Percentiles rank a stretch among this genome's conserved stretches.
phyloP scores from a whole-genome alignment of 1,140 invertebrate species.

The Amyelois transitella region DNA sequence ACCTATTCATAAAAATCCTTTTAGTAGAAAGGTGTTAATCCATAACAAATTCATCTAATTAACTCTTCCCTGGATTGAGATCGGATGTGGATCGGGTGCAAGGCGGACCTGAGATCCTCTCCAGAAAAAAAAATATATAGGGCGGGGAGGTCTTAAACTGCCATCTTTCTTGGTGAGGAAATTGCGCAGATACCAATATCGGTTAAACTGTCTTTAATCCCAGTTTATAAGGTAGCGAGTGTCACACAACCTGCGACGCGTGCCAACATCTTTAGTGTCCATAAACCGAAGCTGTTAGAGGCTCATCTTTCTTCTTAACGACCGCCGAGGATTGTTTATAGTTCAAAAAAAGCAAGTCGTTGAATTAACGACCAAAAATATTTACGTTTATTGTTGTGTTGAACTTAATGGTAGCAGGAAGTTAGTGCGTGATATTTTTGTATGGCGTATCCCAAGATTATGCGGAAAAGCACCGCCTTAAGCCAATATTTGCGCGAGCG shows the following conservation, averaged over 20 bases:
- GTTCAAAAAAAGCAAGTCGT: conserved; percentile 53
- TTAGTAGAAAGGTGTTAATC: no score
- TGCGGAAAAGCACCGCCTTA: conserved; percentile 14
- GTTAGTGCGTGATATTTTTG: conserved; percentile 7
- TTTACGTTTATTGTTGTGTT: conserved; percentile 41
- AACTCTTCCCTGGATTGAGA: no score
- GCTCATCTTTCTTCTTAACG: conserved; percentile 71
- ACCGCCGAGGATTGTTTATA: conserved; percentile 58
- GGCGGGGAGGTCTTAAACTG: no score
- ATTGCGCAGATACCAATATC: conserved; percentile 13
- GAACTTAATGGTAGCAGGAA: conserved; percentile 18
- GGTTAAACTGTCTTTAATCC: neutral
- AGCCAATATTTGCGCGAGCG: conserved; percentile 32
- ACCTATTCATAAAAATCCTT: no score
- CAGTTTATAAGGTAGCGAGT: conserved; percentile 23
- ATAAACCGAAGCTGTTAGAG: conserved; percentile 61
- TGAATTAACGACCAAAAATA: conserved; percentile 50
- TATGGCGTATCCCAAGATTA: conserved; percentile 13
- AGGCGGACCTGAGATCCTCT: no score
- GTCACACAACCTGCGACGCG: conserved; percentile 43
- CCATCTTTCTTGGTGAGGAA: no score
- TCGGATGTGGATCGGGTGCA: no score
- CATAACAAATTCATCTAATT: no score
- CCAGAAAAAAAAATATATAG: no score
- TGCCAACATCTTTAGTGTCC: conserved; percentile 60